A percentile compares a stretch with the other conserved stretches of the same genome.
Conservation (phyloP, 2,797 vertebrate genomes). For the Nyctalus aviator region DNA sequence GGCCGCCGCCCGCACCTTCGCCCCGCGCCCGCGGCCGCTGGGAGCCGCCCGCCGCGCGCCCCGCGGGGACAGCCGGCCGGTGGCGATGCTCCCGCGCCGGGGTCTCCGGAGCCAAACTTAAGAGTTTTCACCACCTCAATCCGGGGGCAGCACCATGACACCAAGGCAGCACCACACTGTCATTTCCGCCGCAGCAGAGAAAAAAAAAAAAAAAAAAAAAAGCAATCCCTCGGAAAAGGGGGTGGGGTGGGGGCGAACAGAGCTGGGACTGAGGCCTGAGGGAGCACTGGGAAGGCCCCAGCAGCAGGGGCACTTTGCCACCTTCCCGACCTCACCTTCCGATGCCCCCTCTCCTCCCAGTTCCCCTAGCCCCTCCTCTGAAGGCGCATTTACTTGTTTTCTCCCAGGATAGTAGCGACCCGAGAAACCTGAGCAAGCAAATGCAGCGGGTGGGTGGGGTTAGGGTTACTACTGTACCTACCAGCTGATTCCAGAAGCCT, state of each 20-base stretch:
- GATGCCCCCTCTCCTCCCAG: slow-evolving; percentile 69
- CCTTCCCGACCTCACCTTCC: slow-evolving; percentile 78
- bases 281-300: slow-evolving; percentile 52
- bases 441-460: slow-evolving; percentile 79
- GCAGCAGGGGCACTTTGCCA: slow-evolving; percentile 49
- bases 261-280: slow-evolving; percentile 48
- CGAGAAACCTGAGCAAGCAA: slow-evolving; percentile 77
- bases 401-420: slow-evolving; percentile 73
- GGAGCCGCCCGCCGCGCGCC: slow-evolving; percentile 70
- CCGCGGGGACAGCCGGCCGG: slow-evolving; percentile 47
- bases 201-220: slow-evolving; percentile 22
- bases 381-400: slow-evolving; percentile 72
- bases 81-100: neutral
- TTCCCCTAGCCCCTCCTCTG: slow-evolving; percentile 71
- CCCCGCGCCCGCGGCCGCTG: slow-evolving; percentile 55
- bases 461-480: slow-evolving; percentile 81
- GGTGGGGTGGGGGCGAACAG: slow-evolving; percentile 52
- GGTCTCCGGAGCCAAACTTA: slow-evolving; percentile 69
- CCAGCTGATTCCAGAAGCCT: slow-evolving; percentile 84
- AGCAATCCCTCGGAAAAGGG: slow-evolving; percentile 66
- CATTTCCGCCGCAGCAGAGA: slow-evolving; percentile 78
- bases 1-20: slow-evolving; percentile 56
- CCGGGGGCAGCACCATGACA: slow-evolving; percentile 78
- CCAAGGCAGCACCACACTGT: slow-evolving; percentile 77
- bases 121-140: slow-evolving; percentile 70